These are phyloP conservation scores for Periphyllus acericola DNA, from an alignment of 2,888 invertebrate species.

Conservation along the genomic window DNA sequence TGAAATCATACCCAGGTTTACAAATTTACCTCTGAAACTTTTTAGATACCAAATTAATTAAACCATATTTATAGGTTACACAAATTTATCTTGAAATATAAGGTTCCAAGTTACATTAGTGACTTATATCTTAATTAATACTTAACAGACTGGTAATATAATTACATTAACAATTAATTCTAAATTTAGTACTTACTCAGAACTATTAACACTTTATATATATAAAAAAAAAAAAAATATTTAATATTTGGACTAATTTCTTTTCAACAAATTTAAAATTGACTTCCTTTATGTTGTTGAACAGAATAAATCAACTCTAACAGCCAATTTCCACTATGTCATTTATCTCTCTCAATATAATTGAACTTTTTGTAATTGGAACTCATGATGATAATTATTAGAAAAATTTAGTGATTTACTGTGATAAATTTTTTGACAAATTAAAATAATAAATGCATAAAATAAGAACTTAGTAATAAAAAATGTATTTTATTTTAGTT, in stretches of 20 bases:
- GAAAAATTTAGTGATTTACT: conserved; percentile 21
- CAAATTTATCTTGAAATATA: neutral
- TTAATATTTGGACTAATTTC: conserved; percentile 38
- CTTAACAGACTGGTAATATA: conserved; percentile 52
- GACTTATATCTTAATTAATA: conserved; percentile 43
- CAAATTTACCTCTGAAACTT: neutral
- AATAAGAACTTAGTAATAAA: neutral
- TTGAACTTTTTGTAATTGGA: conserved; percentile 1
- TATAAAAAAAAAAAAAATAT: conserved; percentile 19
- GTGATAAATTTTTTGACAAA: conserved; percentile 19
- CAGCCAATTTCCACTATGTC: conserved; percentile 15
- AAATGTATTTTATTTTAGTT: neutral
- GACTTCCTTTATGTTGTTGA: neutral
- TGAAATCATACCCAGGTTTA: neutral
- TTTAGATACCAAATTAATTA: neutral
- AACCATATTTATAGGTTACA: neutral
- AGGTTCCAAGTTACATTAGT: conserved; percentile 15
- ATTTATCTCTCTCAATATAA: conserved; percentile 5
- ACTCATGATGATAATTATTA: conserved; percentile 41
- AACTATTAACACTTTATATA: neutral
- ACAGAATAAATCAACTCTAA: conserved; percentile 1
- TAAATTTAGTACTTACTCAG: conserved; percentile 43
- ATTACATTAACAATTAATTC: conserved; percentile 51
- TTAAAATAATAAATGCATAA: conserved; percentile 36
- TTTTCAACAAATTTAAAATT: conserved; percentile 16